Conservation (phyloP, 2,113 vertebrate species). For the Macquaria ambigua region DNA sequence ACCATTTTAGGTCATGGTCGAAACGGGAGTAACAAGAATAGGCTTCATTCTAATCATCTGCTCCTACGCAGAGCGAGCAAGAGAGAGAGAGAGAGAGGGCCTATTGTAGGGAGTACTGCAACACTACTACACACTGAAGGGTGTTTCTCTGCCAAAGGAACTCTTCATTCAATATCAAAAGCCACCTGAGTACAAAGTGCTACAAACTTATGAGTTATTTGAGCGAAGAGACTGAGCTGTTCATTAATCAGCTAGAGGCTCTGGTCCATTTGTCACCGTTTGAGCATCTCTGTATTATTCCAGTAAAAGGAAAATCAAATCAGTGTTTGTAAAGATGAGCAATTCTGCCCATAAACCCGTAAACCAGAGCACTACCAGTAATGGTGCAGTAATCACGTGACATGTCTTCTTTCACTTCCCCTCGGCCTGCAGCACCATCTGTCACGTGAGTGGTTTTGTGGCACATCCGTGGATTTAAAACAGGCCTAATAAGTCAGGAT, state of each 20-base stretch:
- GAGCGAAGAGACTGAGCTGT: conserved; percentile 1
- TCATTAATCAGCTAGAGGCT: conserved; percentile 33
- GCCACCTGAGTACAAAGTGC: neutral
- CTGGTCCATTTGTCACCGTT: conserved; percentile 1
- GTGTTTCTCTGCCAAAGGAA: conserved; percentile 30
- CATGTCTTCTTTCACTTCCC: conserved; percentile 10
- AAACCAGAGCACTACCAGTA: conserved; percentile 20
- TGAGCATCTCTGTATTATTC: neutral
- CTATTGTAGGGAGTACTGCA: conserved; percentile 55
- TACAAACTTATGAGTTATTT: neutral
- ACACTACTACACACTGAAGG: conserved; percentile 43
- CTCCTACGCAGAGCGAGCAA: conserved; percentile 48
- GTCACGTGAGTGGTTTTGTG: neutral
- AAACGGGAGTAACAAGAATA: conserved; percentile 73
- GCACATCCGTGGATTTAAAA: neutral
- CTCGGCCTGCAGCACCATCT: neutral
- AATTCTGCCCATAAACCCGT: neutral
- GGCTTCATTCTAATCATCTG: conserved; percentile 72
- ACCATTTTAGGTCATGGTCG: conserved; percentile 77
- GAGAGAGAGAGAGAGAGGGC: conserved; percentile 1
- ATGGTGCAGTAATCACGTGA: neutral
- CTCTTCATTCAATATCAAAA: conserved; percentile 16
- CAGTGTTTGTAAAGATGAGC: conserved; percentile 7
- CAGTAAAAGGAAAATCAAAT: conserved; percentile 6
- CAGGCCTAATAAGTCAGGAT: neutral